Evolutionary conservation across 2,888 invertebrate species (phyloP), one percentile per base, ranked within the genome.

Genomic region (Ormyrus rosae): DNA sequence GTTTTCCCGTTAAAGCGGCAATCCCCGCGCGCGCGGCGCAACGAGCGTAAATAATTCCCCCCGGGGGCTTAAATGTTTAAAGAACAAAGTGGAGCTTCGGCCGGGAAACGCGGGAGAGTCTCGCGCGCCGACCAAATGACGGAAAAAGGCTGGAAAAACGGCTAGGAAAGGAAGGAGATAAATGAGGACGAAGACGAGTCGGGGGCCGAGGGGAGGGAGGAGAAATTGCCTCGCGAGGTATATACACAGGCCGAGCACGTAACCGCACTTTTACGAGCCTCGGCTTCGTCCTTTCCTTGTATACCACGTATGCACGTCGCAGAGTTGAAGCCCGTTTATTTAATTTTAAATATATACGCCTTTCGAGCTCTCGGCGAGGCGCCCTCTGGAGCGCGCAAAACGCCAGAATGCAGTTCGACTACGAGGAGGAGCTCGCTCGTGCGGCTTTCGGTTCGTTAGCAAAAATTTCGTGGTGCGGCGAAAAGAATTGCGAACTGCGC

Each of bases 201-300:
- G 13, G 46, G 5, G 61, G 10, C 2, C 1, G 2, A 5, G 11
- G 53, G 11, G 53, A 53, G 8, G 53, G 11, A 53, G 11, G n/a
- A 65, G 61, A 67, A 80, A 53, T 75, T 74, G 65, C 63, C n/a
- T 34, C 6, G 58, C 58, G 63, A 64, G 72, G 69, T 50, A 10
- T 34, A 34, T 34, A 34, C 34, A 34, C 4, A 46, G 10, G 51
- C 13, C 46, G 19, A 34, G 68, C 61, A 68, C 79, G 73, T 69
- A 79, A 79, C 64, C 70, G 58, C 53, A 70, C 64, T 70, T 74
- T 79, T 53, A 69, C 74, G 64, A 74, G 79, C 50, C 5, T 11
- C 65, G 5, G 48, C 34, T 34, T 34, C 34, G 34, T 34, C 34
- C 34, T 34, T 34, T 56, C 65, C 46, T 45, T 19, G 9, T 56